A percentile compares a stretch with the other conserved stretches of the same genome.
phyloP scores from a whole-genome alignment of 2,797 vertebrate genomes.

The Anomalospiza imberbis region DNA sequence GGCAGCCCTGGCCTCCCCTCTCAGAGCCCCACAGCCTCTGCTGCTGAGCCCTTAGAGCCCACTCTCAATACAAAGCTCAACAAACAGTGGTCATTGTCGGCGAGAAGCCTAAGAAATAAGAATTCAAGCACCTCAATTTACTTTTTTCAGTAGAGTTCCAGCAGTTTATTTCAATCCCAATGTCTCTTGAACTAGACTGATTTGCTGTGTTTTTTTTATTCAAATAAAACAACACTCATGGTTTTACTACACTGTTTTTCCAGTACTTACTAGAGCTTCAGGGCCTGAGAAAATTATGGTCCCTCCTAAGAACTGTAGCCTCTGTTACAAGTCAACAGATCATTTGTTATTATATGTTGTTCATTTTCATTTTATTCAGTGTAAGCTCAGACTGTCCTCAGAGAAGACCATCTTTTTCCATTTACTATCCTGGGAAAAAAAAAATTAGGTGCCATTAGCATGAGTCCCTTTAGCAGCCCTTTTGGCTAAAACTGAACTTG shows the following conservation, averaged over 20 bases:
- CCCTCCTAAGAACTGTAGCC: not conserved
- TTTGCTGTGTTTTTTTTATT: not conserved
- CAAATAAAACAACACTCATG: not conserved
- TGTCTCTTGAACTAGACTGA: not conserved
- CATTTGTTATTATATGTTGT: not conserved
- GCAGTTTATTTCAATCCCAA: not conserved
- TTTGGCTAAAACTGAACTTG: not conserved
- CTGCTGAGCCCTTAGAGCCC: not conserved
- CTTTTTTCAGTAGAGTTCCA: not conserved
- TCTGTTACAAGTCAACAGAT: not conserved
- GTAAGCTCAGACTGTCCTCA: not conserved
- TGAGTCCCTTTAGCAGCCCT: not conserved
- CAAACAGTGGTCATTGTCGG: not conserved
- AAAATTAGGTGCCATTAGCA: not conserved
- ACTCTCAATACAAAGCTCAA: not conserved
- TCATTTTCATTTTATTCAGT: not conserved
- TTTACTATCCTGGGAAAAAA: not conserved
- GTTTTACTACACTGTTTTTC: not conserved
- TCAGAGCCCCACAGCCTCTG: fast-evolving
- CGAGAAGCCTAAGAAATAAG: not conserved
- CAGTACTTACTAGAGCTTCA: not conserved
- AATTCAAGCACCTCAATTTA: not conserved
- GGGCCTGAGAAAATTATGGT: not conserved
- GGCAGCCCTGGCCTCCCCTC: fast-evolving
- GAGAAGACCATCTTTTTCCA: not conserved